A percentile compares a stretch with the other conserved stretches of the same genome.
These are phyloP conservation scores for Galeopterus variegatus DNA, from an alignment of 2,113 vertebrate genomes.

Conservation along the genomic window DNA sequence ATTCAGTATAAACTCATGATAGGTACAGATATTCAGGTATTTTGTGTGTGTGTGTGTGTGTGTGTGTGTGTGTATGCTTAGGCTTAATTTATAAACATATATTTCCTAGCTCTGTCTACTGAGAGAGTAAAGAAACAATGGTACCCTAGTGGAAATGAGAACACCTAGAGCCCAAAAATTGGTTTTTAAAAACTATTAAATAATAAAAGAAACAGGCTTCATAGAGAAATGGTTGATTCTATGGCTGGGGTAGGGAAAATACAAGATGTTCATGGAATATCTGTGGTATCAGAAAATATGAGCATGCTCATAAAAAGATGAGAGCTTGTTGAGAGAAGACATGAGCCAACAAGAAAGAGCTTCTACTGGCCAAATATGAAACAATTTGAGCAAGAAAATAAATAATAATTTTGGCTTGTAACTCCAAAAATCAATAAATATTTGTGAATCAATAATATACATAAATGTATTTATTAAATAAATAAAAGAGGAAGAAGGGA, in stretches of 20 bases:
- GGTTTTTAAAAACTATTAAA: neutral
- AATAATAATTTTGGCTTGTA: neutral
- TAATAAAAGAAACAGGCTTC: neutral
- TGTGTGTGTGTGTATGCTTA: neutral
- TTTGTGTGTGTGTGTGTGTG: neutral
- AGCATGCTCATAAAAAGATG: neutral
- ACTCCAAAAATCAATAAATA: neutral
- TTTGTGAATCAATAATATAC: neutral
- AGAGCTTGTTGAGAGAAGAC: neutral
- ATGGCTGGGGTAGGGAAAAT: neutral
- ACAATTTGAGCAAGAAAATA: neutral
- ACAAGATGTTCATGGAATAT: neutral
- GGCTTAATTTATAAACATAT: neutral
- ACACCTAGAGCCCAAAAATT: neutral
- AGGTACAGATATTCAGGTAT: neutral
- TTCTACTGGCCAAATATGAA: neutral
- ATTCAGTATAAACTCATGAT: neutral
- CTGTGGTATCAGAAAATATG: neutral
- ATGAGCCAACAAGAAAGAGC: neutral
- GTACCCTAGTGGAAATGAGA: neutral
- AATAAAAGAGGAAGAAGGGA: neutral
- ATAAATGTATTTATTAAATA: neutral
- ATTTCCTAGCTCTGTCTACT: neutral
- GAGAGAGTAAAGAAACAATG: neutral
- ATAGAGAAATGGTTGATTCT: neutral